A percentile compares a stretch with the other conserved stretches of the same genome.
Evolutionary conservation across 2,888 invertebrate species (phyloP).

Genomic region (Lypha dubia): DNA sequence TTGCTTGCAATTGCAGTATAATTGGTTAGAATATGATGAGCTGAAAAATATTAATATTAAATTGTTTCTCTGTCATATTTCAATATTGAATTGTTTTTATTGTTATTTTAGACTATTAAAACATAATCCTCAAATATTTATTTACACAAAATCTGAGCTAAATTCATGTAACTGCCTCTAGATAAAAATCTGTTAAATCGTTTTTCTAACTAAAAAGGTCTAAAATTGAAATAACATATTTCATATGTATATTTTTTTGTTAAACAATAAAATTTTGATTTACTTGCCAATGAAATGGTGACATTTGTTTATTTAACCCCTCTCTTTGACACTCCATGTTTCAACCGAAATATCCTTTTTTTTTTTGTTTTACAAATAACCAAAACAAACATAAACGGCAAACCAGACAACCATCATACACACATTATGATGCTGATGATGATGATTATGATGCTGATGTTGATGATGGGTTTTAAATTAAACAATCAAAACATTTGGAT

Average conservation of each 20-base stretch:
- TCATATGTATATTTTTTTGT: neutral
- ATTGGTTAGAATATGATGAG: too few relatives aligned
- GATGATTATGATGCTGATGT: neutral
- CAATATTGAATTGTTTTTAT: neutral
- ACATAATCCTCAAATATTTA: conserved; percentile 8
- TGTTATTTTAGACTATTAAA: neutral
- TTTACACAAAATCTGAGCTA: neutral
- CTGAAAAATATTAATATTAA: too few relatives aligned
- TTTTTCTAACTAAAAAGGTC: conserved; percentile 20
- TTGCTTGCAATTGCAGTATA: too few relatives aligned
- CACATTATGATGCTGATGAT: conserved; percentile 5
- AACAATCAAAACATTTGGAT: conserved; percentile 60
- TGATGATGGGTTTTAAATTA: conserved; percentile 46
- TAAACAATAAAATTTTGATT: conserved; percentile 3
- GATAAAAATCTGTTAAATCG: conserved; percentile 37
- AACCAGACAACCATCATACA: conserved; percentile 16
- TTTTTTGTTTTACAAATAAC: neutral
- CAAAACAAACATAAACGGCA: conserved; percentile 20
- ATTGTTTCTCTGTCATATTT: too few relatives aligned
- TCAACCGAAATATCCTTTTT: neutral
- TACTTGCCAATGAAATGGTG: conserved; percentile 26
- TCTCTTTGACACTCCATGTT: conserved; percentile 1
- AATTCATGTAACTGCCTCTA: neutral
- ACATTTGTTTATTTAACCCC: conserved; percentile 45
- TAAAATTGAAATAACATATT: conserved; percentile 29